phyloP scores from a whole-genome alignment of 2,888 invertebrate genomes.

The Caenorhabditis imperialis region DNA sequence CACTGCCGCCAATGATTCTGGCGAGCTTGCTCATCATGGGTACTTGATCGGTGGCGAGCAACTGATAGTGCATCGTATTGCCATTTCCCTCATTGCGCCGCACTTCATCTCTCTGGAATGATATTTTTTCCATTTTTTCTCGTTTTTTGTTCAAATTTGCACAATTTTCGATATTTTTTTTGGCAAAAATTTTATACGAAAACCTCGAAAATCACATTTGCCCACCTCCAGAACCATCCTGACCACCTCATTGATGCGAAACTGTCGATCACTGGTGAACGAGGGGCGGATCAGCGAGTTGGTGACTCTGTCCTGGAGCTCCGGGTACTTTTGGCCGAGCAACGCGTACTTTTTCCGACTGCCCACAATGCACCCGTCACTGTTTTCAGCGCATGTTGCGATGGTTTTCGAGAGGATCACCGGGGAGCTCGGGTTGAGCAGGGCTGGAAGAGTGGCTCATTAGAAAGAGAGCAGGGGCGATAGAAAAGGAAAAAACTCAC shows the following conservation, averaged over 20 bases:
- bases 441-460: constrained; percentile 1
- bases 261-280: constrained; percentile 17
- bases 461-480: background rate
- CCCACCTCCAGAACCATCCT: constrained; percentile 19
- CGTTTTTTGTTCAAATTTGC: background rate
- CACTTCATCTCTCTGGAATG: constrained; percentile 29
- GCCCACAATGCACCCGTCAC: constrained; percentile 48
- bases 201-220: background rate
- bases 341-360: constrained; percentile 33
- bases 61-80: constrained; percentile 27
- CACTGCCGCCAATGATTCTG: constrained; percentile 32
- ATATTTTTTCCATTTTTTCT: background rate
- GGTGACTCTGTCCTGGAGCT: constrained; percentile 32
- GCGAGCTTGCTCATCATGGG: constrained; percentile 43
- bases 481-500: constrained; percentile 1
- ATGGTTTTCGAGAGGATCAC: constrained; percentile 37
- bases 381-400: constrained; percentile 29
- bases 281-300: constrained; percentile 26
- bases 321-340: constrained; percentile 28
- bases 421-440: constrained; percentile 2
- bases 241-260: constrained; percentile 21
- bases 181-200: no score
- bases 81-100: constrained; percentile 17
- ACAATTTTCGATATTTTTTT: background rate
- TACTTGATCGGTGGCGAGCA: constrained; percentile 41